phyloP scores from a whole-genome alignment of 2,113 vertebrate genomes.

The Brienomyrus brachyistius region DNA sequence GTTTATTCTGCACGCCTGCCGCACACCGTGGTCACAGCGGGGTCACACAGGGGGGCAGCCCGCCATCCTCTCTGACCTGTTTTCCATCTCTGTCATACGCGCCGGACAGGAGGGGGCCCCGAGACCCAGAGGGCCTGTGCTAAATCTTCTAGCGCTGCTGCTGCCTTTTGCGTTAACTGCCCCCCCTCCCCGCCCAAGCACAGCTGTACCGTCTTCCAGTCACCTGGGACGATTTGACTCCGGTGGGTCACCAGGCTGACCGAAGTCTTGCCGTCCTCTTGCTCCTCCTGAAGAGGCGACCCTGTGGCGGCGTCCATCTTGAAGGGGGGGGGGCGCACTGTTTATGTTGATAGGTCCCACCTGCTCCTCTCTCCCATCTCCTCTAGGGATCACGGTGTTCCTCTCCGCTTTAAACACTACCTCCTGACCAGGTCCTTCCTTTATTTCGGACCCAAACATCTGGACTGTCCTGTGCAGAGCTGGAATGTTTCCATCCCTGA shows the following conservation, averaged over 20 bases:
- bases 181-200: not conserved
- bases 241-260: not conserved
- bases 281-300: not conserved
- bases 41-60: slow-evolving; percentile 42
- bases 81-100: slow-evolving; percentile 39
- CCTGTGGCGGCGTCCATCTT: not conserved
- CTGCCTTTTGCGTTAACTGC: not conserved
- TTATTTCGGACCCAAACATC: not conserved
- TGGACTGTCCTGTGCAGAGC: not conserved
- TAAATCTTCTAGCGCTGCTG: not conserved
- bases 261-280: not conserved
- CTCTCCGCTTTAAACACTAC: not conserved
- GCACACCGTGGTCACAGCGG: slow-evolving; percentile 40
- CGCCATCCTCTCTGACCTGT: slow-evolving; percentile 38
- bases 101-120: not conserved
- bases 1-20: slow-evolving; percentile 36
- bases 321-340: not conserved
- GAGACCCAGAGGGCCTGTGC: not conserved
- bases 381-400: not conserved
- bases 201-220: not conserved
- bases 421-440: not conserved
- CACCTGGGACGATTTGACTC: not conserved
- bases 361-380: not conserved
- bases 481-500: not conserved
- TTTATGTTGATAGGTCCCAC: not conserved